Base-by-base conservation (phyloP, 2,113 vertebrate genomes). In the Thunnus thynnus region DNA sequence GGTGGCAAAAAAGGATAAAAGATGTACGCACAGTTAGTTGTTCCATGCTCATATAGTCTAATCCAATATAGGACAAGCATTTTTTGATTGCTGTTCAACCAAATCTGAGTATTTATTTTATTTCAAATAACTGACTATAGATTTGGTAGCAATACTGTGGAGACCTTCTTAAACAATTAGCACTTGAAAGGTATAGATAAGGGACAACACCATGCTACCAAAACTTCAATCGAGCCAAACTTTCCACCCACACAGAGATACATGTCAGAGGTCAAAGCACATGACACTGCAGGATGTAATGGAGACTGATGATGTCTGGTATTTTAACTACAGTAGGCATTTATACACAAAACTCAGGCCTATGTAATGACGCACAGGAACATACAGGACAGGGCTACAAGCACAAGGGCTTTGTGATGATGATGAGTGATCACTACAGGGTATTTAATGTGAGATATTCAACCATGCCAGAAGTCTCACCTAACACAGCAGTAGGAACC, bases 401-500 rank as follows among this genome's bases (percentile, higher is more conserved):
- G 56, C 57, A 69, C 72, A 61, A 48, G 85, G 68, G 50, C 14
- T 80, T 81, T 67, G 89, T 76, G 93, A 94, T 93, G 94, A 70
- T 54, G 91, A 86, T 17, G 41, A 68, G 55, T 78, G 82, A 82
- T 69, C 16, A 70, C 67, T 78, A 78, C 66, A 54, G 80, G 83
- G 72, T 47, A 17, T 50, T 46, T 22, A 72, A 82, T 76, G 70
- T 60, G 80, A 84, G 55, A 76, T 13, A 63, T 75, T 60, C 72
- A 77, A 57, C 77, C 70, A 85, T 72, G 82, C 76, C 62, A 71
- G 18, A 78, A 89, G 93, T 95, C 98, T 99, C 98, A 99, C 98
- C 98, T 98, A 99, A 95, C 95, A 99, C 98, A 89, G 98, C 98
- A 52, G 98, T 99, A 84, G 98, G 98, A 93, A 99, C 98, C 95